Evolutionary conservation across 2,797 vertebrate genomes (phyloP).

Genomic region (Malurus splendens): DNA sequence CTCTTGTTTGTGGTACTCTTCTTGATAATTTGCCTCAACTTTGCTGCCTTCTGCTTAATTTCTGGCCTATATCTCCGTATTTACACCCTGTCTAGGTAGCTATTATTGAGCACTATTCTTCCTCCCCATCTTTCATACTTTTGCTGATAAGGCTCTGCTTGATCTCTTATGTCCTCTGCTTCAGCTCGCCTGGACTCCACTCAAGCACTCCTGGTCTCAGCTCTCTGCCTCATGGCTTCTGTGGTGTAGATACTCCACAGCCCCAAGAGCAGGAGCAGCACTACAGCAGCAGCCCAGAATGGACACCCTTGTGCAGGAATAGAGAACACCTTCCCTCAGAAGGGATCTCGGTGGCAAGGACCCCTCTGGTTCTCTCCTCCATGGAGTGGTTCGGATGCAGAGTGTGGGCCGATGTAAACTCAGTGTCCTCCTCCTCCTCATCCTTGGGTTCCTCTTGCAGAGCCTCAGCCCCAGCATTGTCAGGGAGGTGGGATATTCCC

Average conservation of each 20-base stretch:
- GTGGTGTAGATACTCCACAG: neutral
- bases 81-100: neutral
- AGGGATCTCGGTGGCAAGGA: too few species aligned
- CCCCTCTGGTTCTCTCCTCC: too few species aligned
- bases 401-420: too few species aligned
- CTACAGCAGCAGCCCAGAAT: neutral
- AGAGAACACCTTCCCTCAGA: too few species aligned
- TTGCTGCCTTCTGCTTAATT: neutral
- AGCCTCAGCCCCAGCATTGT: too few species aligned
- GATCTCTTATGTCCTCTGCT: rapidly evolving
- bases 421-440: too few species aligned
- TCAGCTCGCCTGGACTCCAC: too few species aligned
- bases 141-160: neutral
- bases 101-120: neutral
- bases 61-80: too few species aligned
- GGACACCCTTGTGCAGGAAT: too few species aligned
- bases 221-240: neutral
- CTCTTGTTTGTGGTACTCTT: neutral
- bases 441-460: neutral
- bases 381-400: too few species aligned
- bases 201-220: neutral
- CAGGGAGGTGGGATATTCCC: too few species aligned
- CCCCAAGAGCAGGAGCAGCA: neutral
- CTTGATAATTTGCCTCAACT: neutral
- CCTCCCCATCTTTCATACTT: rapidly evolving